A percentile compares a stretch with the other conserved stretches of the same genome.
Conservation (phyloP, 1,140 invertebrate species). For the Drosophila erecta region DNA sequence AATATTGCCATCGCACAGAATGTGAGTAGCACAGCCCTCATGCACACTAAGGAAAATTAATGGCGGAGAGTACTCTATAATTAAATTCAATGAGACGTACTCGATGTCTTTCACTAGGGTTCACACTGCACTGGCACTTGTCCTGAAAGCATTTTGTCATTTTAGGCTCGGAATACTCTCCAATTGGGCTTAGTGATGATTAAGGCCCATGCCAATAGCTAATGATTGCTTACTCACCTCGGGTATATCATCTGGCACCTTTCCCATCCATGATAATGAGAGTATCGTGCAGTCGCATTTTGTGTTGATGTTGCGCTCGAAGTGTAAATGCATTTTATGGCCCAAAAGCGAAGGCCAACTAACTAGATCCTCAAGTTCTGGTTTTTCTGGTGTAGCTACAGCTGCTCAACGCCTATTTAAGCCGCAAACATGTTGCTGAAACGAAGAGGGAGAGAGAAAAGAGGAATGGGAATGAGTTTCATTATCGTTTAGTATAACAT, state of each 20-base stretch:
- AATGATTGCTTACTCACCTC: constrained; percentile 88
- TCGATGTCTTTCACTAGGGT: neutral
- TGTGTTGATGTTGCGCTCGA: constrained; percentile 96
- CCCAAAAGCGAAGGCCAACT: constrained; percentile 29
- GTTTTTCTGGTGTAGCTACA: constrained; percentile 13
- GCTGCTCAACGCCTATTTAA: constrained; percentile 37
- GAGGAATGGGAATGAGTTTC: constrained; percentile 29
- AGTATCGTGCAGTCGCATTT: constrained; percentile 97
- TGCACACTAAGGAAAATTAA: constrained; percentile 10
- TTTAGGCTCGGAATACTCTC: neutral
- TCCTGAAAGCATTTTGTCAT: neutral
- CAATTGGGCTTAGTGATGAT: neutral
- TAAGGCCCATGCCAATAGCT: constrained; percentile 37
- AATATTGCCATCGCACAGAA: constrained; percentile 64
- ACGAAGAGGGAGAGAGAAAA: constrained; percentile 15
- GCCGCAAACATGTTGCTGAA: constrained; percentile 67
- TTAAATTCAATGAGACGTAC: neutral
- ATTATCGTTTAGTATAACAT: constrained; percentile 79
- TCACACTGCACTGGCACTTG: neutral
- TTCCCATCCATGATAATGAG: constrained; percentile 98
- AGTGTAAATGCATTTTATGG: constrained; percentile 93
- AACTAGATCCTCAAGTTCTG: constrained; percentile 38
- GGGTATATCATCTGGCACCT: constrained; percentile 96
- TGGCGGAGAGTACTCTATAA: neutral
- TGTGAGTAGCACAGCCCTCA: no score